Conservation (phyloP, 2,797 vertebrate genomes). For the Myiotriccus ornatus region DNA sequence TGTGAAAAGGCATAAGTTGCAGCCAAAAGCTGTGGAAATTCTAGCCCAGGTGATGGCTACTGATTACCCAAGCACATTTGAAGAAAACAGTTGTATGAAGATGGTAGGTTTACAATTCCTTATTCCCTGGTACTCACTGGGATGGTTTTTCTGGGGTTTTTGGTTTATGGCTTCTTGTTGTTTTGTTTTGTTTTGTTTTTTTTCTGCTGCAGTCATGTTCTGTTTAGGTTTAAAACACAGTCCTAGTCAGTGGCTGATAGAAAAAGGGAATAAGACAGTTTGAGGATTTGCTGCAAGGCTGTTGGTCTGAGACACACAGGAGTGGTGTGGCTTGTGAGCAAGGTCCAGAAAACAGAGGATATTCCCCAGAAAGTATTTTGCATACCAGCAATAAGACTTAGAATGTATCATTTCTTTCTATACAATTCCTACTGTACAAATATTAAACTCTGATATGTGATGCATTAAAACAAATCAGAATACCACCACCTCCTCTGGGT, state of each 20-base stretch:
- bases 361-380: neutral
- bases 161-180: neutral
- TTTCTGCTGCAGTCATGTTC: neutral
- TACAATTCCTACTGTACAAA: neutral
- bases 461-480: neutral
- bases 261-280: neutral
- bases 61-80: constrained; percentile 85
- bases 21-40: constrained; percentile 91
- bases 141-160: neutral
- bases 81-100: constrained; percentile 89
- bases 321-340: neutral
- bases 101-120: constrained; percentile 74
- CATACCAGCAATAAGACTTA: neutral
- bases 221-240: neutral
- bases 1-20: constrained; percentile 79
- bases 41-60: constrained; percentile 94
- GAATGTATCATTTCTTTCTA: neutral
- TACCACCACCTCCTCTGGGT: neutral
- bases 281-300: neutral
- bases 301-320: neutral
- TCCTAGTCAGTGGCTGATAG: neutral
- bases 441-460: neutral
- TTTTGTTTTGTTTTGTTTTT: neutral
- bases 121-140: neutral
- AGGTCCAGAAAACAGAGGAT: neutral